These are phyloP conservation scores for Diplolepis rosae DNA, from an alignment of 2,888 invertebrate genomes.

Conservation along the genomic window DNA sequence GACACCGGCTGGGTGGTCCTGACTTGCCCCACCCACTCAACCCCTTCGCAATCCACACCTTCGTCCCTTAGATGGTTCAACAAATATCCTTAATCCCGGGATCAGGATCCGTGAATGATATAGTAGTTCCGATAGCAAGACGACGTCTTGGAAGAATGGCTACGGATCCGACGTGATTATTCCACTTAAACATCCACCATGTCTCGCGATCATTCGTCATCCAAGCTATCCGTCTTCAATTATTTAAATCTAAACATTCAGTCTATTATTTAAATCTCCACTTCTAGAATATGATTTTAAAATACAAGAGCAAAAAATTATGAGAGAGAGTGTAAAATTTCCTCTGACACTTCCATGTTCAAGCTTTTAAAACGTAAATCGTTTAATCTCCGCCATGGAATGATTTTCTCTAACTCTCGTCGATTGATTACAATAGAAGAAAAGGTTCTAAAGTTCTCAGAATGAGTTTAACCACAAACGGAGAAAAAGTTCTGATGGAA, in stretches of 20 bases:
- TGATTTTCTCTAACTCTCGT: too few relatives aligned
- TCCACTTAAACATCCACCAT: conserved; percentile 41
- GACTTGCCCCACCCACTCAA: conserved; percentile 70
- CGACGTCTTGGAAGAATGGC: conserved; percentile 47
- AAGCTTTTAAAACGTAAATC: too few relatives aligned
- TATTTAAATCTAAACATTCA: conserved; percentile 14
- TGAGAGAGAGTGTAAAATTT: too few relatives aligned
- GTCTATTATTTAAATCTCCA: not conserved
- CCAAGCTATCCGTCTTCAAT: not conserved
- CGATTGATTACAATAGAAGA: too few relatives aligned
- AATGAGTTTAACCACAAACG: too few relatives aligned
- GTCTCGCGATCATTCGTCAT: conserved; percentile 26
- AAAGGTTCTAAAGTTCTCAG: too few relatives aligned
- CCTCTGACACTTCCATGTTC: too few relatives aligned
- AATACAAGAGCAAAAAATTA: not conserved
- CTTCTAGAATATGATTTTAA: not conserved
- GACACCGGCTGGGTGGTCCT: conserved; percentile 73
- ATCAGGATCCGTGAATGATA: conserved; percentile 51
- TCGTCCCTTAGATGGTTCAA: conserved; percentile 45
- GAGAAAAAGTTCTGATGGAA: not conserved
- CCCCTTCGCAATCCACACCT: conserved; percentile 61
- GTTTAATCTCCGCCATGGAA: too few relatives aligned
- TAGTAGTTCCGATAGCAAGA: conserved; percentile 48
- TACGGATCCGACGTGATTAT: conserved; percentile 52
- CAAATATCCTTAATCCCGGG: conserved; percentile 52